Percentiles rank a stretch among this genome's conserved stretches.
Conservation (phyloP, 1,140 invertebrate genomes). For the Anastrepha obliqua region DNA sequence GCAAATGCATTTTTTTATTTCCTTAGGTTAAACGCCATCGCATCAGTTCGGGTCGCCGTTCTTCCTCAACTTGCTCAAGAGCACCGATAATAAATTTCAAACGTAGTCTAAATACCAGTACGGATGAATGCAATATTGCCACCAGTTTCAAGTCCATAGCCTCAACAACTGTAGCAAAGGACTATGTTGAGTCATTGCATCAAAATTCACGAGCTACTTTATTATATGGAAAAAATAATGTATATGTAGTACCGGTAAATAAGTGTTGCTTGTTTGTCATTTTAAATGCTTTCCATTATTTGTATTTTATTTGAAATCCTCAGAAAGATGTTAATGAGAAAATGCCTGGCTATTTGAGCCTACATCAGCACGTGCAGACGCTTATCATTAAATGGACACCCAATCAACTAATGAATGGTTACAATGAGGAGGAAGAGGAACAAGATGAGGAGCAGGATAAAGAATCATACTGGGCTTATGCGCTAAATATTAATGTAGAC, state of each 20-base stretch:
- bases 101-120: conserved; percentile 80
- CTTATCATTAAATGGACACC: conserved; percentile 89
- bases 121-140: conserved; percentile 77
- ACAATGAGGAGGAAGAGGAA: conserved; percentile 80
- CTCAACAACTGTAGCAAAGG: conserved; percentile 83
- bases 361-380: conserved; percentile 87
- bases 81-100: conserved; percentile 85
- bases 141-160: conserved; percentile 73
- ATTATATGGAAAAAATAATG: conserved; percentile 98
- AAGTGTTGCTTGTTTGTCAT: neutral
- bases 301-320: conserved; percentile 11
- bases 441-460: conserved; percentile 84
- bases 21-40: conserved; percentile 84
- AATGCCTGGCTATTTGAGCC: conserved; percentile 92
- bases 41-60: conserved; percentile 84
- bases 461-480: conserved; percentile 93
- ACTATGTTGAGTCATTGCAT: conserved; percentile 96
- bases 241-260: conserved; percentile 87
- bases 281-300: neutral
- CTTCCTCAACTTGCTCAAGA: conserved; percentile 82
- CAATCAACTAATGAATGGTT: conserved; percentile 96
- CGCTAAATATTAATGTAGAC: conserved; percentile 89
- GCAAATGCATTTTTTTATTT: neutral
- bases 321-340: conserved; percentile 86
- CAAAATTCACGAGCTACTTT: conserved; percentile 92